A percentile compares a stretch with the other conserved stretches of the same genome.
Conservation (phyloP, 2,113 vertebrate genomes). For the Mobula birostris region DNA sequence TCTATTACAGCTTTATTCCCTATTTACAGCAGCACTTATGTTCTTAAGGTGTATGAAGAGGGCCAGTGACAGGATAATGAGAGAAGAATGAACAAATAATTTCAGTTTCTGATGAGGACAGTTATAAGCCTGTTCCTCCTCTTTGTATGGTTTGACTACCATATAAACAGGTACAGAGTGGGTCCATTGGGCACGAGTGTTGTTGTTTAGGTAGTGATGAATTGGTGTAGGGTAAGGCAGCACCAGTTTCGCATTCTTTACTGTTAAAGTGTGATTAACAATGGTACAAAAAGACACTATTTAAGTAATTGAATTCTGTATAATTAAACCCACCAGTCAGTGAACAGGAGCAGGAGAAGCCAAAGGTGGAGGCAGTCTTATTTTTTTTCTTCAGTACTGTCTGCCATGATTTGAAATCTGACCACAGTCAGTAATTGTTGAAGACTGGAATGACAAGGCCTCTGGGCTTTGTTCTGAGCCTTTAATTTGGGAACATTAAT, state of each 20-base stretch:
- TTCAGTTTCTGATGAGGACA: too few relatives aligned
- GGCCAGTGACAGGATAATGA: too few relatives aligned
- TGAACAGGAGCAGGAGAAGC: not conserved
- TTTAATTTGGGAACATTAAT: not conserved
- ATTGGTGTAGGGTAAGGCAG: too few relatives aligned
- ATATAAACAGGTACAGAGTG: too few relatives aligned
- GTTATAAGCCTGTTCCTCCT: too few relatives aligned
- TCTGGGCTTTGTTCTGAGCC: not conserved
- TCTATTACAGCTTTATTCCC: too few relatives aligned
- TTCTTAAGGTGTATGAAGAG: too few relatives aligned
- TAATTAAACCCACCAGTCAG: not conserved
- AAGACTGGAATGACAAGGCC: not conserved
- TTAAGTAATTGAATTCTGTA: not conserved
- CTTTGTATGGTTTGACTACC: too few relatives aligned
- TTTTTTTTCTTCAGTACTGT: not conserved
- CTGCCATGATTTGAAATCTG: not conserved
- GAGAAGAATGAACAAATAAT: too few relatives aligned
- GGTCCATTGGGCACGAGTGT: not conserved
- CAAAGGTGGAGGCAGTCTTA: not conserved
- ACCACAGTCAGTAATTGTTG: not conserved
- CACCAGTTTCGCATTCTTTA: not conserved
- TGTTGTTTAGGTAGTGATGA: too few relatives aligned
- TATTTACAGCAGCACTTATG: too few relatives aligned
- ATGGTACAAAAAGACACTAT: not conserved
- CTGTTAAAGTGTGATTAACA: not conserved